A percentile compares a stretch with the other conserved stretches of the same genome.
Conservation (phyloP, 2,113 vertebrate species). For the Salvator merianae region DNA sequence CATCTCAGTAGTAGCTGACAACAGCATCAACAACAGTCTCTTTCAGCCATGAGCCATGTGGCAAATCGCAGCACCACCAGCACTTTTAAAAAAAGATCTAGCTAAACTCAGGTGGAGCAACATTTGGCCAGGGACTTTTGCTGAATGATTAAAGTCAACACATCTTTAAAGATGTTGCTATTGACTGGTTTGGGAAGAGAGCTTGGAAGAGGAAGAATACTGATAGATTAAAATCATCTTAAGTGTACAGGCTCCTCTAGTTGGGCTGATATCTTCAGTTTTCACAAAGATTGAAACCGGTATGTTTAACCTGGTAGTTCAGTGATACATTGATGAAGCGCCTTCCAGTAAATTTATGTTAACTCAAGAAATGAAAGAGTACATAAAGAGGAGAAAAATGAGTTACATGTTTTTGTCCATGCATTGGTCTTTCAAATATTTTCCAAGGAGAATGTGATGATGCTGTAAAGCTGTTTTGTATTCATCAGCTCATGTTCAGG, state of each 20-base stretch:
- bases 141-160: neutral
- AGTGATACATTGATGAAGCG: too few relatives aligned
- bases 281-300: neutral
- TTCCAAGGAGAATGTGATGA: slow-evolving; percentile 17
- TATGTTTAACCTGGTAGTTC: neutral
- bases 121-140: neutral
- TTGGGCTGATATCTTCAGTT: neutral
- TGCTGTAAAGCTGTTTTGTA: slow-evolving; percentile 22
- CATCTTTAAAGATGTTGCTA: too few relatives aligned
- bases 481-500: slow-evolving; percentile 25
- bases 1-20: too few relatives aligned
- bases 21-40: too few relatives aligned
- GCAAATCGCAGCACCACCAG: neutral
- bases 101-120: too few relatives aligned
- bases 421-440: neutral
- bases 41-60: neutral
- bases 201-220: neutral
- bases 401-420: fast-evolving
- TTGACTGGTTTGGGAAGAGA: too few relatives aligned
- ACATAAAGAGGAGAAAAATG: neutral
- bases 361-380: neutral
- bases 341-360: neutral
- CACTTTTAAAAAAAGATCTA: neutral
- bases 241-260: neutral
- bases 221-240: neutral